Base-by-base conservation (phyloP, 2,888 invertebrate genomes). In the Stictocephala bisonia region DNA sequence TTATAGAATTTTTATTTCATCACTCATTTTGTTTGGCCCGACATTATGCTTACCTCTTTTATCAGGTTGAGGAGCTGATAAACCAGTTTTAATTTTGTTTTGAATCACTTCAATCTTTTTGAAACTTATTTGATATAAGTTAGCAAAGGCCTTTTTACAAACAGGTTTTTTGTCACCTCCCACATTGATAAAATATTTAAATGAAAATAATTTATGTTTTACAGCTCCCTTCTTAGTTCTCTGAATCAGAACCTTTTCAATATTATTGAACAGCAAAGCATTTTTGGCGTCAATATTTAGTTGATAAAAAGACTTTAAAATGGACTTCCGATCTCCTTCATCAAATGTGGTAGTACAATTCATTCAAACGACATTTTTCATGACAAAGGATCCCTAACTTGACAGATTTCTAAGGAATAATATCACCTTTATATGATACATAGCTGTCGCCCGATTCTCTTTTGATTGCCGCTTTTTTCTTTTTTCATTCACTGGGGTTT, bases 51-150 rank as follows among this genome's bases (percentile, higher is more conserved):
- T 20, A 11, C 68, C 68, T 27, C 22, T 6, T 22, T 6, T 1
- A 22, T 67, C 67, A 44, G 67, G 44, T 18, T 41, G 24, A 22
- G 67, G 67, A 2, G 67, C 66, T 24, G 24, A 18, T 13, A n/a
- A 20, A 40, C 66, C 67, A 44, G 24, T 22, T 26, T 67, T 18
- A 6, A 44, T 48, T 26, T 11, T 41, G 13, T 3, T 24, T 29
- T 44, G 41, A 26, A 67, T 4, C 26, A 67, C 3, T 44, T 6
- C 67, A 44, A 67, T 22, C n/a, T 67, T 67, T 44, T 66, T 67
- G 11, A 11, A 3, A 22, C 67, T 26, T 7, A 67, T 22, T 67
- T 67, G 67, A 41, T 22, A 67, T 15, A 67, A 67, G 26, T 13
- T 6, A 2, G 6, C 13, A 3, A 68, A 15, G 6, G 68, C 68